These are phyloP conservation scores for Neocrepidodera transversa DNA, from an alignment of 2,888 invertebrate species.

Conservation along the genomic window DNA sequence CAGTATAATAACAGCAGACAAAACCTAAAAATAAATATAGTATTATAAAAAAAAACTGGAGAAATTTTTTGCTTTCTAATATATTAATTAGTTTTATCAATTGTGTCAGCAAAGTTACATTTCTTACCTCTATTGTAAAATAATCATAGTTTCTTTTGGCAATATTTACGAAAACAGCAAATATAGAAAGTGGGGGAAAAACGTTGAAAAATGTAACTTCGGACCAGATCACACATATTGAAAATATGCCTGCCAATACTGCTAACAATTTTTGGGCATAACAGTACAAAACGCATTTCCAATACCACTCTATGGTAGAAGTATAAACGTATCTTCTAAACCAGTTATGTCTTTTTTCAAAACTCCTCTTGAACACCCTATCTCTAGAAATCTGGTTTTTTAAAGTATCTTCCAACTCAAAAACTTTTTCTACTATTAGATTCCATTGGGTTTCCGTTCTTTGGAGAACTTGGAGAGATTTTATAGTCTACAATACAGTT, in stretches of 20 bases:
- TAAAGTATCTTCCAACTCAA: constrained; percentile 87
- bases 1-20: constrained; percentile 89
- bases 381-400: constrained; percentile 74
- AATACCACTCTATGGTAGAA: constrained; percentile 92
- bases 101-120: too few relatives aligned
- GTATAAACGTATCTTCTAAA: constrained; percentile 68
- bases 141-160: constrained; percentile 88
- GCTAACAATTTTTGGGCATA: constrained; percentile 79
- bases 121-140: constrained; percentile 88
- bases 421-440: constrained; percentile 79
- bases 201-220: constrained; percentile 98
- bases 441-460: constrained; percentile 95
- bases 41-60: not conserved
- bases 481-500: constrained; percentile 70
- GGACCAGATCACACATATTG: constrained; percentile 96
- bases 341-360: constrained; percentile 69
- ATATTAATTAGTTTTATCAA: too few relatives aligned
- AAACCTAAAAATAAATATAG: constrained; percentile 67
- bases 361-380: constrained; percentile 71
- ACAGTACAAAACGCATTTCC: constrained; percentile 85
- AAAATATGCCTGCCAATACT: constrained; percentile 77
- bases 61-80: too few relatives aligned
- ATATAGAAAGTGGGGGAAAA: constrained; percentile 90
- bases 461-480: constrained; percentile 89
- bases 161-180: constrained; percentile 90